Evolutionary conservation across 2,888 invertebrate species (phyloP), one percentile per base, ranked within the genome.

Genomic region (Lymantria monacha): DNA sequence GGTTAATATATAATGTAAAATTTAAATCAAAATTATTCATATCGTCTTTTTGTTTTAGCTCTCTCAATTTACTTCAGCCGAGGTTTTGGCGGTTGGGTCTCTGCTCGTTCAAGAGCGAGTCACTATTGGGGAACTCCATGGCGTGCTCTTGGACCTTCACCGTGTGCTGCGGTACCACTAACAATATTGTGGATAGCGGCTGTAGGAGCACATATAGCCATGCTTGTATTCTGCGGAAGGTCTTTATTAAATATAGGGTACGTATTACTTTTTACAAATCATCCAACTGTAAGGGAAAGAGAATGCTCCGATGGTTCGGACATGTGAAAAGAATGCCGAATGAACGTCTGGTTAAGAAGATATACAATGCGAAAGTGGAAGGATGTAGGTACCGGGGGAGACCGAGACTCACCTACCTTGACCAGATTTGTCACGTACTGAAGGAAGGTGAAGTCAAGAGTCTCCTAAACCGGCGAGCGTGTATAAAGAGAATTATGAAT

Each of bases 61-160:
- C 81, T 77, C 46, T 91, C 91, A 59, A 86, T 90, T 3, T 91
- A 91, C 84, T 91, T 81, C 74, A 91, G 90, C 57, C 74, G 91
- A 8, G 91, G 91, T 0, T 90, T 90, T 50, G 90, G 91, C 1
- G 91, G 91, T 0, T 91, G 90, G 90, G 81, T 76, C 8, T 81
- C 87, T 0, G 83, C 89, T 8, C 69, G 86, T n/a, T 72, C 85
- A 0, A 67, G 80, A 30, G 61, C 83, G 0, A 72, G 79, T 0
- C 70, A 72, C 1, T 66, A 45, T 30, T 91, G 89, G 90, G 87
- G 87, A 0, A 76, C 80, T 0, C 90, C 91, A 0, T 91, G 90
- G 90, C 59, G 91, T 41, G 91, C 80, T 0, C 70, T 91, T 0
- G 91, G 90, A 0, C 91, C 91, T 1, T 88, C 91, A 1, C 88